Evolutionary conservation across 2,113 vertebrate genomes (phyloP).

Genomic region (Eonycteris spelaea): DNA sequence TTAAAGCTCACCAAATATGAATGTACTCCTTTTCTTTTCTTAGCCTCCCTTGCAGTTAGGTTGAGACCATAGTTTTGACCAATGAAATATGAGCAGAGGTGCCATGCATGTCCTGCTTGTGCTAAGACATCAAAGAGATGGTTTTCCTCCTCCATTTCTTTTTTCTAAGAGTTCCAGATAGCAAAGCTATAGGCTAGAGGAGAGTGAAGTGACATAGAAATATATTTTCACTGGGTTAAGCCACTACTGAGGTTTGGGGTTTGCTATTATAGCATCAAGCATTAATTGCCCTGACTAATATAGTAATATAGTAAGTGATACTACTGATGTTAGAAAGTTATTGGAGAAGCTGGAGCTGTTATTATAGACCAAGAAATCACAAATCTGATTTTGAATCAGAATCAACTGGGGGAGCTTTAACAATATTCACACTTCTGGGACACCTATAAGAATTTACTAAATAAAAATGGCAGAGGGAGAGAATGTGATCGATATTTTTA

Average conservation of each 20-base stretch:
- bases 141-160: background rate
- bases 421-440: background rate
- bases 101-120: background rate
- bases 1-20: background rate
- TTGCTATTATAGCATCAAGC: background rate
- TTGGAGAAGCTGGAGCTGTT: background rate
- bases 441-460: background rate
- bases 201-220: background rate
- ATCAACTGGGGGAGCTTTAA: background rate
- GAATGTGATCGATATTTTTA: background rate
- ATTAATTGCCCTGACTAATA: background rate
- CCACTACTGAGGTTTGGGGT: background rate
- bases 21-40: background rate
- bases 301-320: background rate
- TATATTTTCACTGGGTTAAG: background rate
- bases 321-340: background rate
- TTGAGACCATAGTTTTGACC: background rate
- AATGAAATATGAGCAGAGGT: background rate
- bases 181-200: background rate
- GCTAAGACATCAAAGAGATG: background rate
- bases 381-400: conserved; percentile 33
- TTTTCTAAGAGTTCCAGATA: background rate
- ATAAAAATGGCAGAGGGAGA: background rate
- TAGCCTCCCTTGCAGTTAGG: background rate
- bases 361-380: background rate